These are phyloP conservation scores for Rhopalosiphum padi DNA, from an alignment of 1,140 invertebrate genomes.

Conservation along the genomic window DNA sequence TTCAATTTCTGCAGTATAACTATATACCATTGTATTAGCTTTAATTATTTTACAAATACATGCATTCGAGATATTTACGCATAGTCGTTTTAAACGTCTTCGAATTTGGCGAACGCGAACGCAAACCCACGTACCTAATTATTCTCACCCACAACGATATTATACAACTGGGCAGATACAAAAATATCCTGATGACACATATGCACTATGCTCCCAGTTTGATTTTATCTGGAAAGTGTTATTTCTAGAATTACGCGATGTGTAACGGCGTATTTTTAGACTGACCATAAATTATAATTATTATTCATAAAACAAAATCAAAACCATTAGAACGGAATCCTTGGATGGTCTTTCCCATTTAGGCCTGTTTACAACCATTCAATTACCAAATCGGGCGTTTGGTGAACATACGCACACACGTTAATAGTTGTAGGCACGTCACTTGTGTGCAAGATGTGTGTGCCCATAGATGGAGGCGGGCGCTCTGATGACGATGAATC, in stretches of 20 bases:
- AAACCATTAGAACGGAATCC: background rate
- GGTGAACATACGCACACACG: background rate
- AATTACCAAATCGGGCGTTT: constrained; percentile 26
- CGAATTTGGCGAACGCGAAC: background rate
- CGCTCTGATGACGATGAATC: constrained; percentile 12
- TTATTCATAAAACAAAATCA: background rate
- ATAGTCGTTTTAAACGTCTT: background rate
- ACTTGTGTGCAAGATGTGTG: background rate
- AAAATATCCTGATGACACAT: constrained; percentile 47
- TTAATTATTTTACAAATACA: background rate
- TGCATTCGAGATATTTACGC: background rate
- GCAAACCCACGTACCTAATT: background rate
- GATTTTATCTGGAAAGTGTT: constrained; percentile 3
- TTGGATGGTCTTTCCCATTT: background rate
- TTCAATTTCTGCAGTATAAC: background rate
- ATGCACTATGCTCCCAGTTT: background rate
- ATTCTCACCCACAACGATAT: background rate
- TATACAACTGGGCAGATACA: no score
- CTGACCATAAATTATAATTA: background rate
- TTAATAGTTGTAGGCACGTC: background rate
- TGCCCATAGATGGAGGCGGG: constrained; percentile 29
- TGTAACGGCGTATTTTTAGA: background rate
- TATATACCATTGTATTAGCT: background rate
- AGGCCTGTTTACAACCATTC: background rate
- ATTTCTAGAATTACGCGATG: background rate